phyloP scores from a whole-genome alignment of 2,113 vertebrate genomes.

The Corythoichthys haematopterus region DNA sequence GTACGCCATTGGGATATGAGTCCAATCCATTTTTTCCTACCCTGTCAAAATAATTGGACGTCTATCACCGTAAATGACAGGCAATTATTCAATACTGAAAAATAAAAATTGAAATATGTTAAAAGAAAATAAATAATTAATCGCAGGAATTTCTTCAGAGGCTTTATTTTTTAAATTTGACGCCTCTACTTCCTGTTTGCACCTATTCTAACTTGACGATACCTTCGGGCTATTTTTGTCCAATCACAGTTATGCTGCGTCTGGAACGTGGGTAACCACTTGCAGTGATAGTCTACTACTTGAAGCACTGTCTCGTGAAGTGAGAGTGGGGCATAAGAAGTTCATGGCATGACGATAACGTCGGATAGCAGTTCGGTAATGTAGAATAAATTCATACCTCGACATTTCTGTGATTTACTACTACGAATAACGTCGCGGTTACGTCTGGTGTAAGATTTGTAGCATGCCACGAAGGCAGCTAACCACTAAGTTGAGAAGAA shows the following conservation, averaged over 20 bases:
- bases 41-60: no score
- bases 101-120: no score
- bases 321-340: not conserved
- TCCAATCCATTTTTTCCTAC: no score
- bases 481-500: slow-evolving; percentile 17
- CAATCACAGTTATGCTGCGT: not conserved
- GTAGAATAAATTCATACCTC: not conserved
- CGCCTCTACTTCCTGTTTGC: not conserved
- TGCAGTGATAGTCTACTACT: not conserved
- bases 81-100: no score
- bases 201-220: not conserved
- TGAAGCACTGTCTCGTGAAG: not conserved
- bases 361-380: not conserved
- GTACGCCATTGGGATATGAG: no score
- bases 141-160: no score
- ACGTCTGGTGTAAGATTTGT: not conserved
- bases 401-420: not conserved
- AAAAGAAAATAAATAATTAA: no score
- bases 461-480: slow-evolving; percentile 65
- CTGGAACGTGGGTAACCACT: not conserved
- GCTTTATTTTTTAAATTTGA: not conserved
- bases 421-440: not conserved
- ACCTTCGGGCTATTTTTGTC: not conserved
- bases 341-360: not conserved
- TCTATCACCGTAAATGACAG: no score